phyloP scores from a whole-genome alignment of 92 coral and sea anemone species.

The Porites rus region DNA sequence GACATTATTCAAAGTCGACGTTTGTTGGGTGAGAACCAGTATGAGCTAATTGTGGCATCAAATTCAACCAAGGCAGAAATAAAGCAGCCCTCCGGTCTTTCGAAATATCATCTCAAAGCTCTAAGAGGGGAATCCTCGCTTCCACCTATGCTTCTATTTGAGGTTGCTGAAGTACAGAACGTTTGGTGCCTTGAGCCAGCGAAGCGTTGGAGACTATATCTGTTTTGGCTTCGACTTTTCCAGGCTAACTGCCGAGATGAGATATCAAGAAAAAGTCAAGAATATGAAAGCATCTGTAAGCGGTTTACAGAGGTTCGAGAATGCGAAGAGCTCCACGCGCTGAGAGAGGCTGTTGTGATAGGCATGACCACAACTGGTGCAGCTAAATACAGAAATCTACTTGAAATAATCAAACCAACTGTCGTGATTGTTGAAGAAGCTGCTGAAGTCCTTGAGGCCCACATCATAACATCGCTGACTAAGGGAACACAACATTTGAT shows the following conservation, averaged over 20 bases:
- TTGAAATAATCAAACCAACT: slow-evolving; percentile 82
- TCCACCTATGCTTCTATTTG: slow-evolving; percentile 18
- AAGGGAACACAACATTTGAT: slow-evolving; percentile 84
- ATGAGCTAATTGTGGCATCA: slow-evolving; percentile 33
- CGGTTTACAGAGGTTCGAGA: slow-evolving; percentile 72
- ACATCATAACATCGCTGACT: slow-evolving; percentile 84
- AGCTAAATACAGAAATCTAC: slow-evolving; percentile 79
- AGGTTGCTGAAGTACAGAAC: slow-evolving; percentile 12
- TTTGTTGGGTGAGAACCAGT: slow-evolving; percentile 66
- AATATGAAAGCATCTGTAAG: slow-evolving; percentile 63
- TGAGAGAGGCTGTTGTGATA: slow-evolving; percentile 77
- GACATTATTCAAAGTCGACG: slow-evolving; percentile 75
- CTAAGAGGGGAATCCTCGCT: slow-evolving; percentile 42
- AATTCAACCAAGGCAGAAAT: background rate
- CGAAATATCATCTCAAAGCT: slow-evolving; percentile 41
- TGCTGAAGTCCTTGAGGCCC: slow-evolving; percentile 95
- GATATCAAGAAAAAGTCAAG: slow-evolving; percentile 38
- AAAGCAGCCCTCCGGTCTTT: slow-evolving; percentile 2
- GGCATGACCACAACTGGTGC: slow-evolving; percentile 97
- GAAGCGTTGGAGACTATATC: slow-evolving; percentile 71
- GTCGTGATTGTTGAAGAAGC: slow-evolving; percentile 91
- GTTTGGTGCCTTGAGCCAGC: slow-evolving; percentile 29
- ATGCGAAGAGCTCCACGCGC: slow-evolving; percentile 70
- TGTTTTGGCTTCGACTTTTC: slow-evolving; percentile 75
- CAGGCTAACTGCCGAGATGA: slow-evolving; percentile 52